phyloP scores from a whole-genome alignment of 2,113 vertebrate genomes.

The Madoqua kirkii region DNA sequence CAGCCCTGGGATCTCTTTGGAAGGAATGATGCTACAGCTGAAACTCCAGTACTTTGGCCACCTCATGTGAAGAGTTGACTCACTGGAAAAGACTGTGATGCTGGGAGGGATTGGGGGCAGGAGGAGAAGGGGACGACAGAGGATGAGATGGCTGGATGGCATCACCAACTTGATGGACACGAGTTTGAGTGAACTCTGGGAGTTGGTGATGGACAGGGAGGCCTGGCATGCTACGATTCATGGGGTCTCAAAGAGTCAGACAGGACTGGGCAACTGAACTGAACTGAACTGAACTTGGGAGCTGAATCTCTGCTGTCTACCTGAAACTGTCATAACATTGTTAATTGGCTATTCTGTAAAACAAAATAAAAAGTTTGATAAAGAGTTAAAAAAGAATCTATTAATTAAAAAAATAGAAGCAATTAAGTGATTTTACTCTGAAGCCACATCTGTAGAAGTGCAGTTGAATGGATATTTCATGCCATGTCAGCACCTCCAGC shows the following conservation, averaged over 20 bases:
- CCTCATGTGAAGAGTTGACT: fast-evolving
- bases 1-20: no score
- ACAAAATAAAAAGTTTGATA: background rate
- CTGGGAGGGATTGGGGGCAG: no score
- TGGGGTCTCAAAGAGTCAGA: no score
- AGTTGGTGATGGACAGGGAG: no score
- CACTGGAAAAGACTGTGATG: no score
- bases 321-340: background rate
- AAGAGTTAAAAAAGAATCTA: background rate
- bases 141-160: no score
- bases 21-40: no score
- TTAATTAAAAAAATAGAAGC: background rate
- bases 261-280: no score
- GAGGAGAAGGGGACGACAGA: fast-evolving
- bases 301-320: background rate
- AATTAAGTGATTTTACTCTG: background rate
- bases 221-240: no score
- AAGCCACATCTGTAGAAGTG: background rate
- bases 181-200: no score
- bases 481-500: fast-evolving
- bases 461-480: background rate
- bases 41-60: no score
- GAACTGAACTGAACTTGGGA: background rate
- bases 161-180: fast-evolving
- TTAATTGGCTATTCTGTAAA: background rate